phyloP scores from a whole-genome alignment of 2,888 invertebrate species.

The Nebria salina region DNA sequence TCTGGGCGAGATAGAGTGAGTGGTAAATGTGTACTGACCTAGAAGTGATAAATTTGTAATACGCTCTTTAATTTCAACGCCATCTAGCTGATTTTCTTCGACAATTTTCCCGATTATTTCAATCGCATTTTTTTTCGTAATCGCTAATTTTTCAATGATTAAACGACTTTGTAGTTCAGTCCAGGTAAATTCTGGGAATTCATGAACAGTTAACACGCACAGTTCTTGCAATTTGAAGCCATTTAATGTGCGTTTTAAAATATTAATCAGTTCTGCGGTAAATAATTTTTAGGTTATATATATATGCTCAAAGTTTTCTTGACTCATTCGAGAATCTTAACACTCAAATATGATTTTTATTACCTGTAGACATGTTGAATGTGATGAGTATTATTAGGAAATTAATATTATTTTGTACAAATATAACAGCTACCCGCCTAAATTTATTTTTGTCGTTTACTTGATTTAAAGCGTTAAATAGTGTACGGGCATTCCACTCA shows the following conservation, averaged over 20 bases:
- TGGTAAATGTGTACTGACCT: constrained; percentile 9
- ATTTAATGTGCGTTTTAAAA: constrained; percentile 19
- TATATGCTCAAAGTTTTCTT: not conserved
- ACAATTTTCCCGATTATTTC: constrained; percentile 3
- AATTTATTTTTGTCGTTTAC: too few relatives aligned
- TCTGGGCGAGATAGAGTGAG: not conserved
- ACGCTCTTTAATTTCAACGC: constrained; percentile 12
- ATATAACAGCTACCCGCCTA: too few relatives aligned
- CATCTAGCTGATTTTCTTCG: constrained; percentile 8
- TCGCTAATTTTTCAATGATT: not conserved
- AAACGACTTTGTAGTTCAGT: constrained; percentile 19
- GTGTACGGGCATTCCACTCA: too few relatives aligned
- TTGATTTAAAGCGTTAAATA: too few relatives aligned
- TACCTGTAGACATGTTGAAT: not conserved
- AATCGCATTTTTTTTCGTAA: constrained; percentile 19
- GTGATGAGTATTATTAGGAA: not conserved
- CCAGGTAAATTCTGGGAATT: constrained; percentile 32
- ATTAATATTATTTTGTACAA: too few relatives aligned
- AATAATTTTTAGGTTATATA: not conserved
- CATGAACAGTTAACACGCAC: constrained; percentile 20
- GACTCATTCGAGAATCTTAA: not conserved
- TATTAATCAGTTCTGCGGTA: not conserved
- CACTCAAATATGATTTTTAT: not conserved
- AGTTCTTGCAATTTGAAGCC: constrained; percentile 27
- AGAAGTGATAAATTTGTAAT: constrained; percentile 17